phyloP scores from a whole-genome alignment of 2,113 vertebrate genomes.

The Atractosteus spatula region DNA sequence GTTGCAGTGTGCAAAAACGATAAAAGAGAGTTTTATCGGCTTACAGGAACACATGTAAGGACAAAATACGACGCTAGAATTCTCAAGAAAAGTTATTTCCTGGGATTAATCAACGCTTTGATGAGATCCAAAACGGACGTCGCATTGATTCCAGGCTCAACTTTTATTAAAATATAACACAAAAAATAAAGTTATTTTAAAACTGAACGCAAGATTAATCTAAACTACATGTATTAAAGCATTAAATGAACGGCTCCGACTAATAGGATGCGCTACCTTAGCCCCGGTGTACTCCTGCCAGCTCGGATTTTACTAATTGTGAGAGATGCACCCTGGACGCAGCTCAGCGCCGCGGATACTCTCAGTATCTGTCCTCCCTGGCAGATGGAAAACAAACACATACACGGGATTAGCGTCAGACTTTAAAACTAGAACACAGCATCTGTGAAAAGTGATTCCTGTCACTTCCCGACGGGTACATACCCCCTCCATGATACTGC shows the following conservation, averaged over 20 bases:
- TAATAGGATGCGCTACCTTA: constrained; percentile 66
- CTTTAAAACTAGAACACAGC: background rate
- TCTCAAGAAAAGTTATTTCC: no score
- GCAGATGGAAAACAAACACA: constrained; percentile 13
- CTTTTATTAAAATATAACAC: no score
- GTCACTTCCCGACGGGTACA: constrained; percentile 44
- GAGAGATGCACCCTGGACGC: constrained; percentile 76
- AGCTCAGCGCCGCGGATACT: constrained; percentile 83
- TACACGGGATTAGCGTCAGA: background rate
- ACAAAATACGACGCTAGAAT: no score
- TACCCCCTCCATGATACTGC: constrained; percentile 92
- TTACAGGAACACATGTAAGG: no score
- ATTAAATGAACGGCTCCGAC: background rate
- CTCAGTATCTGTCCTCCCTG: constrained; percentile 94
- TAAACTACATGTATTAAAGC: background rate
- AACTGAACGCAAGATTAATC: no score
- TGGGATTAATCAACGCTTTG: no score
- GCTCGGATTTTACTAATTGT: constrained; percentile 86
- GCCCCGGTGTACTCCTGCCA: constrained; percentile 86
- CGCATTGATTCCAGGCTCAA: no score
- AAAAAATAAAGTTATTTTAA: no score
- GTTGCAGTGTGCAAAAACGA: background rate
- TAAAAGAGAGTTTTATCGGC: background rate
- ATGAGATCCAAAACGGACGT: no score
- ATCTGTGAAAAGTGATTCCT: background rate